phyloP scores from a whole-genome alignment of 2,888 invertebrate species.

The Diadromus collaris region DNA sequence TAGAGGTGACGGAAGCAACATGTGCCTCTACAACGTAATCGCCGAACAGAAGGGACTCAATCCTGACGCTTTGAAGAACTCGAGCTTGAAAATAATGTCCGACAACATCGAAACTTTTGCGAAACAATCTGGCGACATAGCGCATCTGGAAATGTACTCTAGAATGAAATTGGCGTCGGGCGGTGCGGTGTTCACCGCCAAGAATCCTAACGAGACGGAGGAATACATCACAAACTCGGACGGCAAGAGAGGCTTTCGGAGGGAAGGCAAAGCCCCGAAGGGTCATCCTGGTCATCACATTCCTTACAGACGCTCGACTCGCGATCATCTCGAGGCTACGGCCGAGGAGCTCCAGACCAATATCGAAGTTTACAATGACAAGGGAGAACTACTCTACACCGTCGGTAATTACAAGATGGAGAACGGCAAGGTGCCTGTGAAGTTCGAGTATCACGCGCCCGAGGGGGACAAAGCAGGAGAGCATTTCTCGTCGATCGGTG shows the following conservation, averaged over 20 bases:
- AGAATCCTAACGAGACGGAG: background rate
- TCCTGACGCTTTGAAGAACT: background rate
- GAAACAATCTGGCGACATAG: slow-evolving; percentile 1
- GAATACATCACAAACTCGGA: background rate
- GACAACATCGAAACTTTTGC: background rate
- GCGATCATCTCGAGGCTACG: background rate
- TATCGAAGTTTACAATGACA: background rate
- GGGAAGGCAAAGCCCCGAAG: background rate
- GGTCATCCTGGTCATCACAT: slow-evolving; percentile 1
- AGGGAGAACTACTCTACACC: background rate
- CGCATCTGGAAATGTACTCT: slow-evolving; percentile 8
- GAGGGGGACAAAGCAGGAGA: background rate
- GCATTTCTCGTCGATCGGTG: background rate
- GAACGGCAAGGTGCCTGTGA: background rate
- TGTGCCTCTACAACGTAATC: slow-evolving; percentile 5
- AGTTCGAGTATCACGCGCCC: background rate
- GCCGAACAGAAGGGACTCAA: background rate
- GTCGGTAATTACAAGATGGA: background rate
- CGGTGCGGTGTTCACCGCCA: background rate
- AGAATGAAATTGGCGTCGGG: slow-evolving; percentile 1
- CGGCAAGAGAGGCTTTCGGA: background rate
- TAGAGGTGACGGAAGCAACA: background rate
- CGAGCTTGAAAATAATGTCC: background rate
- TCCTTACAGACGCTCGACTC: background rate
- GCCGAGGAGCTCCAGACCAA: background rate